Percentiles rank a stretch among this genome's conserved stretches.
Evolutionary conservation across 2,113 vertebrate genomes (phyloP).

Genomic region (Turdus rufiventris): DNA sequence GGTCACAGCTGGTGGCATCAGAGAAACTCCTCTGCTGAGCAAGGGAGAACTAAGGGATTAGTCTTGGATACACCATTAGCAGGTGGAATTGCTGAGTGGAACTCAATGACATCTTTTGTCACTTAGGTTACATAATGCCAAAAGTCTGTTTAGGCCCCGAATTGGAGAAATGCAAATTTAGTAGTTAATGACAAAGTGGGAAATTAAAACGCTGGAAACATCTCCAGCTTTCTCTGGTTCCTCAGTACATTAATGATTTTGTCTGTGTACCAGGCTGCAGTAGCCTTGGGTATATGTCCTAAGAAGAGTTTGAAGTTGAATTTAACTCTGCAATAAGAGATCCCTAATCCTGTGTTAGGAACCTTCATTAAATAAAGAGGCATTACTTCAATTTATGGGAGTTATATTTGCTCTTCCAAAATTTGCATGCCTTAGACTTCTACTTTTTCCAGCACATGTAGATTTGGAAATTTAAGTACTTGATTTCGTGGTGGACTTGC

Average conservation of each 20-base stretch:
- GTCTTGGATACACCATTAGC: background rate
- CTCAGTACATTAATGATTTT: background rate
- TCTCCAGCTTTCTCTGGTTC: background rate
- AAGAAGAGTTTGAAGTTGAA: background rate
- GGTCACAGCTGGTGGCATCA: background rate
- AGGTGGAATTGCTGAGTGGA: background rate
- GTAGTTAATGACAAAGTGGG: background rate
- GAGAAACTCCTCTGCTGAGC: background rate
- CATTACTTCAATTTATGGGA: background rate
- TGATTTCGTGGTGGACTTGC: background rate
- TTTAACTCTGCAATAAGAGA: background rate
- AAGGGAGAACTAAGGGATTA: background rate
- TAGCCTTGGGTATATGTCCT: background rate
- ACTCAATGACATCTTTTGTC: background rate
- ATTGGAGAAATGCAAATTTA: background rate
- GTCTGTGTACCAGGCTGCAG: background rate
- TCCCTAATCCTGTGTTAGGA: background rate
- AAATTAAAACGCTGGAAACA: background rate
- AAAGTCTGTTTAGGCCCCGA: background rate
- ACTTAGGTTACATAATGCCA: fast-evolving
- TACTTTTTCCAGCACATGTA: background rate
- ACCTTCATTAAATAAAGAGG: background rate
- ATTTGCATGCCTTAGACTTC: background rate
- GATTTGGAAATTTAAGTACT: background rate
- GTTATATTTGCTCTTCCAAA: background rate